Evolutionary conservation across 2,888 invertebrate species (phyloP).

Genomic region (Leptinotarsa rubiginosa): DNA sequence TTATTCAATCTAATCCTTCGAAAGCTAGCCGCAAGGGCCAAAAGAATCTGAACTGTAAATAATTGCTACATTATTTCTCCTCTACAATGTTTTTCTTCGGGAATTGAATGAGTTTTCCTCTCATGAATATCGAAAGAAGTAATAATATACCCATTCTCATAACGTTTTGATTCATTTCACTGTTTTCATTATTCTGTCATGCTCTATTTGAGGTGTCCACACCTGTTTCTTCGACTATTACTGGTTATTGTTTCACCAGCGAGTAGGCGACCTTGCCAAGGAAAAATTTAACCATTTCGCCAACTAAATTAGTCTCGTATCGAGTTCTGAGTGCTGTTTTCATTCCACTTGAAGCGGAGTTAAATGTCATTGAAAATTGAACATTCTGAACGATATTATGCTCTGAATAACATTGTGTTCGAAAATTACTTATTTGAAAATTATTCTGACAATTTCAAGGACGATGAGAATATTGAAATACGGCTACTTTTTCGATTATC

Average conservation of each 20-base stretch:
- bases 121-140: too few species aligned
- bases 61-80: too few species aligned
- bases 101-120: too few species aligned
- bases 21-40: too few species aligned
- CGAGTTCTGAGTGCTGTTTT: not conserved
- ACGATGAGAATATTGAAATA: too few species aligned
- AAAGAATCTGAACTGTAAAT: too few species aligned
- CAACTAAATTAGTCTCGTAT: not conserved
- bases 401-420: not conserved
- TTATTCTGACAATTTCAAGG: too few species aligned
- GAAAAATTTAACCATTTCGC: not conserved
- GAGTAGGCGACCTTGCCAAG: not conserved
- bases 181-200: not conserved
- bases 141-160: too few species aligned
- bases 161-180: not conserved
- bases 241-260: not conserved
- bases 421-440: too few species aligned
- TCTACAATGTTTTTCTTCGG: too few species aligned
- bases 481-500: too few species aligned
- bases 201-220: not conserved
- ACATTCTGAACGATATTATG: not conserved
- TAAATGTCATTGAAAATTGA: not conserved
- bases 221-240: not conserved
- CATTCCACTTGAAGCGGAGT: not conserved
- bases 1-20: too few species aligned